A percentile compares a stretch with the other conserved stretches of the same genome.
Conservation (phyloP, 2,888 invertebrate species). For the Urechis unicinctus region DNA sequence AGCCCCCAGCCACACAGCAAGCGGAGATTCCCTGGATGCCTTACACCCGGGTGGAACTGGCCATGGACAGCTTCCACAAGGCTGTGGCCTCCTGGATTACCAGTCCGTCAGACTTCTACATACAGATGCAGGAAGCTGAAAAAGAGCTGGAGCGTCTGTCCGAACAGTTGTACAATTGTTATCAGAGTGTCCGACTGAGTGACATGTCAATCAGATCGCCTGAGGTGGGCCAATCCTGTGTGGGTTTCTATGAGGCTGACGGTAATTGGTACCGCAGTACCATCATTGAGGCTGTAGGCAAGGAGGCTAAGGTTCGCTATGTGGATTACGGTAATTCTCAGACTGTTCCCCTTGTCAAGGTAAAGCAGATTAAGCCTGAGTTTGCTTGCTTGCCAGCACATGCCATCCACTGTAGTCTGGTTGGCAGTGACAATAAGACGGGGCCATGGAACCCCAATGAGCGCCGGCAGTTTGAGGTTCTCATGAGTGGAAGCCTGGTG, state of each 20-base stretch:
- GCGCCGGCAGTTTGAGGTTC: background rate
- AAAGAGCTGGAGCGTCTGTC: conserved; percentile 17
- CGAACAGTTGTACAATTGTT: conserved; percentile 23
- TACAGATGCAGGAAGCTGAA: conserved; percentile 22
- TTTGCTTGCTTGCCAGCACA: conserved; percentile 32
- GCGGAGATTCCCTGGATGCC: background rate
- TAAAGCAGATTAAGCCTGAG: conserved; percentile 30
- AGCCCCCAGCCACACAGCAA: background rate
- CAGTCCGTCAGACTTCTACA: conserved; percentile 27
- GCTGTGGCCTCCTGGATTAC: conserved; percentile 11
- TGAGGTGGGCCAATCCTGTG: conserved; percentile 61
- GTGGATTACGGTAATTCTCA: conserved; percentile 46
- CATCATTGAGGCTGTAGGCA: conserved; percentile 1
- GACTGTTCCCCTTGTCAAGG: conserved; percentile 21
- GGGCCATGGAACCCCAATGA: background rate
- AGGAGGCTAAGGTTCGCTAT: conserved; percentile 33
- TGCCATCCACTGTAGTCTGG: conserved; percentile 32
- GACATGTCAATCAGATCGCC: conserved; percentile 51
- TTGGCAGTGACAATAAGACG: conserved; percentile 1
- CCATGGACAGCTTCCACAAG: conserved; percentile 7
- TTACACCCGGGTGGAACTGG: background rate
- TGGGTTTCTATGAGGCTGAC: conserved; percentile 62
- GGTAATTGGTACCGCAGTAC: conserved; percentile 58
- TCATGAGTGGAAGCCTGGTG: background rate
- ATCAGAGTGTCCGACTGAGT: conserved; percentile 36